Evolutionary conservation across 1,140 invertebrate genomes (phyloP).

Genomic region (Chionoecetes opilio): DNA sequence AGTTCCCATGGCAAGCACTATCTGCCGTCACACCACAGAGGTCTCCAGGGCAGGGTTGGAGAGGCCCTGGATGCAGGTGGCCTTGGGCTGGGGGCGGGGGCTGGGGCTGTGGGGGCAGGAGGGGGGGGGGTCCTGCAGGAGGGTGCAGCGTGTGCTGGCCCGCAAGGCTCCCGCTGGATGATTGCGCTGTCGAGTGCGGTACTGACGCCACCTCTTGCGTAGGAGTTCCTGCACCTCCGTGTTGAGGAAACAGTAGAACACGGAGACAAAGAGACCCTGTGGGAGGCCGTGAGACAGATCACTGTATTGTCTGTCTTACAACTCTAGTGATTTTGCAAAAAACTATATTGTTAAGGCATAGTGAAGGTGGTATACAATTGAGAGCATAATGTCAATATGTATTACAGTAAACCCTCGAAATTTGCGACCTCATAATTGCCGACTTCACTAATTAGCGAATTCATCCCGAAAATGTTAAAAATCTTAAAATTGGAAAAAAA

Average conservation of each 20-base stretch:
- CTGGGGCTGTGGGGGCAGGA: neutral
- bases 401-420: too few relatives aligned
- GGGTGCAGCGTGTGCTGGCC: neutral
- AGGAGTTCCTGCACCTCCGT: slow-evolving; percentile 61
- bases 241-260: slow-evolving; percentile 74
- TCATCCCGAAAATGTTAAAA: too few relatives aligned
- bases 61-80: neutral
- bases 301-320: neutral
- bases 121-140: neutral
- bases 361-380: too few relatives aligned
- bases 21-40: neutral
- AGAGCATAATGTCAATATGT: too few relatives aligned
- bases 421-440: too few relatives aligned
- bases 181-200: neutral
- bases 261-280: slow-evolving; percentile 70
- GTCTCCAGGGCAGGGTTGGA: slow-evolving; percentile 1
- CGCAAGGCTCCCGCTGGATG: neutral
- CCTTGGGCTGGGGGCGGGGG: neutral
- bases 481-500: too few relatives aligned
- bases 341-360: too few relatives aligned
- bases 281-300: neutral
- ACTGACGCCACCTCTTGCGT: slow-evolving; percentile 58
- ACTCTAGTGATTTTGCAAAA: too few relatives aligned
- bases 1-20: too few relatives aligned
- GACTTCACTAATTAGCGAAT: too few relatives aligned